A percentile compares a stretch with the other conserved stretches of the same genome.
These are phyloP conservation scores for Julus scanicus DNA, from an alignment of 2,888 invertebrate species.

Conservation along the genomic window DNA sequence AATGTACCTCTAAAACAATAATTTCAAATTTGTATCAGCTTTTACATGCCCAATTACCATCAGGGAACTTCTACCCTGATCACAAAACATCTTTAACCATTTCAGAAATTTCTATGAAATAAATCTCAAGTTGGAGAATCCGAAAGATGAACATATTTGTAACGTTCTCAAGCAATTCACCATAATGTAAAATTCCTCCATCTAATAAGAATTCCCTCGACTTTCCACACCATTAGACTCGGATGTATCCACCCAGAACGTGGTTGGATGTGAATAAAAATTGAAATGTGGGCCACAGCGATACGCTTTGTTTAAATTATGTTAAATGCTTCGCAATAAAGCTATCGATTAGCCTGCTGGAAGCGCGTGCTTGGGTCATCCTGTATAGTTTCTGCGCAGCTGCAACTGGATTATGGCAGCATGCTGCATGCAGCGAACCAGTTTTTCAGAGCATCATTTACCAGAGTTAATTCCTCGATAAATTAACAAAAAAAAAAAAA, in stretches of 20 bases:
- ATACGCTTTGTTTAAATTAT: background rate
- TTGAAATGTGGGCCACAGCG: background rate
- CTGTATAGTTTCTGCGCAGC: too few relatives aligned
- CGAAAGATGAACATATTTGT: too few relatives aligned
- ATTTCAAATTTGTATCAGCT: too few relatives aligned
- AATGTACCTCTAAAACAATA: too few relatives aligned
- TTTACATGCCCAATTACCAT: too few relatives aligned
- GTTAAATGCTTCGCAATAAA: conserved; percentile 25
- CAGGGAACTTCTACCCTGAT: too few relatives aligned
- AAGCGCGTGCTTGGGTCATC: background rate
- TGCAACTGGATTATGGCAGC: too few relatives aligned
- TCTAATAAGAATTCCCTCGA: background rate
- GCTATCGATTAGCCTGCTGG: background rate
- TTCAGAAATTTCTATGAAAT: too few relatives aligned
- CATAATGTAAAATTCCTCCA: background rate
- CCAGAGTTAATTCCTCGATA: conserved; percentile 25
- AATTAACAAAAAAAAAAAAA: conserved; percentile 43
- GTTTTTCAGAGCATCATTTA: conserved; percentile 33
- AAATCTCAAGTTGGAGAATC: too few relatives aligned
- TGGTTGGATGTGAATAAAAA: background rate
- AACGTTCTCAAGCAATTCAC: background rate
- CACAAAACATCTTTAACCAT: too few relatives aligned
- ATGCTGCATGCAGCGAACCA: conserved; percentile 20
- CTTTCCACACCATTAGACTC: background rate
- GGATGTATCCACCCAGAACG: background rate